Percentiles rank a stretch among this genome's conserved stretches.
Evolutionary conservation across 2,797 vertebrate species (phyloP).

Genomic region (Sebastes cheni): DNA sequence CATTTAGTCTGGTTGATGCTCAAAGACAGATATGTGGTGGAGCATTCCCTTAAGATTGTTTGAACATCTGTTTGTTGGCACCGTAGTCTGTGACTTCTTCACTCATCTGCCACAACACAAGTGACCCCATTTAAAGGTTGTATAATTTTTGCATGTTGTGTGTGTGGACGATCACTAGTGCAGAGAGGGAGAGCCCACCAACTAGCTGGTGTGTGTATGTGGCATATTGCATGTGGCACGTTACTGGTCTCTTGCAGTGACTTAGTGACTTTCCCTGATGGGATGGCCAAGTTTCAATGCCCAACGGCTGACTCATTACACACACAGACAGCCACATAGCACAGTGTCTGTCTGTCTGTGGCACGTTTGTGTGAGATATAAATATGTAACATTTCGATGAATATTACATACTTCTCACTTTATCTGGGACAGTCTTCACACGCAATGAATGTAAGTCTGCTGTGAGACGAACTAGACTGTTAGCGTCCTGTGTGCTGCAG

Average conservation of each 20-base stretch:
- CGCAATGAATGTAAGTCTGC: not conserved
- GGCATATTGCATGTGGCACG: conserved; percentile 47
- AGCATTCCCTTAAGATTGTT: not conserved
- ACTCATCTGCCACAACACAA: not conserved
- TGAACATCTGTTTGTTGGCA: not conserved
- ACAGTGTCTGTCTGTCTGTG: conserved; percentile 17
- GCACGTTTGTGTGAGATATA: conserved; percentile 39
- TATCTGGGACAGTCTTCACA: conserved; percentile 55
- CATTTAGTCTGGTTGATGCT: not conserved
- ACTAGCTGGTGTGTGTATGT: conserved; percentile 21
- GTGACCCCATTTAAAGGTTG: not conserved
- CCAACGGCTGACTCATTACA: conserved; percentile 38
- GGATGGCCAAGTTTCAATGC: conserved; percentile 44
- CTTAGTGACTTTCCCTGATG: conserved; percentile 40
- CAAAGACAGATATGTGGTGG: not conserved
- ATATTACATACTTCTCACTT: conserved; percentile 69
- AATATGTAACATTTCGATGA: conserved; percentile 65
- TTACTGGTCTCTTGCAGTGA: conserved; percentile 40
- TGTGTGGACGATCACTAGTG: not conserved
- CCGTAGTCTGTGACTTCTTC: not conserved
- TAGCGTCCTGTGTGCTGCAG: conserved; percentile 2
- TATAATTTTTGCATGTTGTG: not conserved
- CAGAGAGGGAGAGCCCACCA: not conserved
- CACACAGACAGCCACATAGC: conserved; percentile 9
- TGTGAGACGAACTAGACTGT: not conserved